Evolutionary conservation across 2,888 invertebrate genomes (phyloP), one percentile per base, ranked within the genome.

Genomic region (Heliconius aoede): DNA sequence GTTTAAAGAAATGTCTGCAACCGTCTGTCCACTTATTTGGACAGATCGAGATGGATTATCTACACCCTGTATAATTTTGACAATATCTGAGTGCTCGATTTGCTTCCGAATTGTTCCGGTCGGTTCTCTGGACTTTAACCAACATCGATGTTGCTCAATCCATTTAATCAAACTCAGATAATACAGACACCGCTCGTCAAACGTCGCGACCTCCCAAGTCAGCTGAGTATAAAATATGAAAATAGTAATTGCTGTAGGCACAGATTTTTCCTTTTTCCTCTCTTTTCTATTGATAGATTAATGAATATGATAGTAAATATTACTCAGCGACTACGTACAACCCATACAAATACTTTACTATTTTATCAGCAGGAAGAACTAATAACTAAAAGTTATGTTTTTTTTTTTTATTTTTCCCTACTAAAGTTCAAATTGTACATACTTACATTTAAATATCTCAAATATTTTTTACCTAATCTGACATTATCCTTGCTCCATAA

Each of bases 401-500:
- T n/a, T n/a, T n/a, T n/a, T n/a, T n/a, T n/a, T n/a, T n/a, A 32
- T 46, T 18, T 18, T 46, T 46, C 18, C 1, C 15, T 18, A 46
- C 15, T 46, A 46, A 18, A 7, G 9, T 55, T n/a, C 9, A 55
- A 55, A n/a, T n/a, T n/a, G 3, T 11, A 55, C n/a, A 55, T 26
- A 9, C 0, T 28, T 9, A 18, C 30, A n/a, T 1, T 36, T n/a
- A 64, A 64, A 64, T 30, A 36, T 13, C 7, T 13, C n/a, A 15
- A 65, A 40, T 1, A 36, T 21, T 21, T 60, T n/a, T 15, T 36
- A 24, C 11, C 21, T 60, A 72, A 60, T 40, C 71, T 24, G 36
- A 61, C 72, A 61, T 58, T 15, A 61, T 72, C 72, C 72, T 72
- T 72, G 72, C 15, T n/a, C 72, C 60, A 72, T 72, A 61, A 40